These are phyloP conservation scores for Mimumesa dahlbomi DNA, from an alignment of 2,888 invertebrate genomes.

Conservation along the genomic window DNA sequence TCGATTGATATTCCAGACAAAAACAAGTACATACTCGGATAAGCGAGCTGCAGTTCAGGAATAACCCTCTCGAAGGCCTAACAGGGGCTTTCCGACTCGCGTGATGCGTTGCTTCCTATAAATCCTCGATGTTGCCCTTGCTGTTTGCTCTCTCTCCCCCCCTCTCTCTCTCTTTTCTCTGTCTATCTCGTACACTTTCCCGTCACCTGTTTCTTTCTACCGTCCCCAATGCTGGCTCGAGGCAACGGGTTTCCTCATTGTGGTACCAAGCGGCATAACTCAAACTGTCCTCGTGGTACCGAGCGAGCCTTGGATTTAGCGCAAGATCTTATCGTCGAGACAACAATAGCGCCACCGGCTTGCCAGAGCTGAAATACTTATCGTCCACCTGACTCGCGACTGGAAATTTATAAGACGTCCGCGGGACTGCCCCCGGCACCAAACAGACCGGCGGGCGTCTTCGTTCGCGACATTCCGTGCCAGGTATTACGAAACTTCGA, in stretches of 20 bases:
- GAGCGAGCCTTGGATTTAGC: constrained; percentile 69
- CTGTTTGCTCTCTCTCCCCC: not conserved
- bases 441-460: constrained; percentile 3
- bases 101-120: constrained; percentile 70
- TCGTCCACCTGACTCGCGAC: constrained; percentile 55
- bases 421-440: constrained; percentile 21
- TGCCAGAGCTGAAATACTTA: constrained; percentile 69
- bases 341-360: constrained; percentile 70
- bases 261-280: constrained; percentile 69
- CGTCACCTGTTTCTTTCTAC: constrained; percentile 13
- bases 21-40: constrained; percentile 27
- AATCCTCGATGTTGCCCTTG: constrained; percentile 57
- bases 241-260: constrained; percentile 58
- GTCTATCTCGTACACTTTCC: constrained; percentile 12
- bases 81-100: too few species aligned
- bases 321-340: constrained; percentile 72
- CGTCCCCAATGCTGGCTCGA: constrained; percentile 34
- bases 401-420: constrained; percentile 67
- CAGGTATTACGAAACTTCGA: constrained; percentile 27
- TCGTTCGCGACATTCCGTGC: constrained; percentile 34
- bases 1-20: constrained; percentile 38
- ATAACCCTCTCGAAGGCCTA: constrained; percentile 46
- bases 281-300: constrained; percentile 71
- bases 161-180: constrained; percentile 17
- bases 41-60: constrained; percentile 53